phyloP scores from a whole-genome alignment of 2,797 vertebrate species.

The Lacerta viridis region DNA sequence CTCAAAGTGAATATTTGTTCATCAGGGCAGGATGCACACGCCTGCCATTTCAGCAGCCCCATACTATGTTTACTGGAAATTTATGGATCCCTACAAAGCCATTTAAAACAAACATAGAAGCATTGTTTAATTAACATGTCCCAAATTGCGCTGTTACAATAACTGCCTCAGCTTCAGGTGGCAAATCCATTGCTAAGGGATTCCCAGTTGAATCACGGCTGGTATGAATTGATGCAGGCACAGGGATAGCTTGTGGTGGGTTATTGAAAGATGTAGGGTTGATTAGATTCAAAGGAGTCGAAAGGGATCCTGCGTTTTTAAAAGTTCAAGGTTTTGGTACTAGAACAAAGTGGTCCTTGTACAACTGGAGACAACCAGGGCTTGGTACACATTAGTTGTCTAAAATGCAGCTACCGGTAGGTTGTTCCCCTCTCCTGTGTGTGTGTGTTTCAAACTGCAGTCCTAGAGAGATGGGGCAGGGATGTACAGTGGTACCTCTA shows the following conservation, averaged over 20 bases:
- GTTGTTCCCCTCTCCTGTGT: too few relatives aligned
- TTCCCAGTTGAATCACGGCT: slow-evolving; percentile 68
- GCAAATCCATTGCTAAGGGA: slow-evolving; percentile 63
- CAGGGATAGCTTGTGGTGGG: slow-evolving; percentile 56
- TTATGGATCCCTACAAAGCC: slow-evolving; percentile 64
- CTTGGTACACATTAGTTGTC: too few relatives aligned
- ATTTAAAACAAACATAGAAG: slow-evolving; percentile 29
- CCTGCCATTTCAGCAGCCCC: not conserved
- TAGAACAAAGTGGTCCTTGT: not conserved
- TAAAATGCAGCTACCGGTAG: too few relatives aligned
- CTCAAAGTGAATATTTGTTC: slow-evolving; percentile 3
- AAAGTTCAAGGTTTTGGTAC: not conserved
- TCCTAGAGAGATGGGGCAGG: too few relatives aligned
- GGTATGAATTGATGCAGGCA: slow-evolving; percentile 69
- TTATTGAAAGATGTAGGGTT: not conserved
- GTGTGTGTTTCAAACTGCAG: too few relatives aligned
- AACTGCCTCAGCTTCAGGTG: slow-evolving; percentile 64
- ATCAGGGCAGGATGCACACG: not conserved
- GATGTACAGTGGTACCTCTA: too few relatives aligned
- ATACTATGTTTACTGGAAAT: slow-evolving; percentile 55
- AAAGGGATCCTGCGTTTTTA: not conserved
- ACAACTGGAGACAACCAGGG: too few relatives aligned
- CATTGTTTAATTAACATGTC: slow-evolving; percentile 71
- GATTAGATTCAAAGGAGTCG: not conserved
- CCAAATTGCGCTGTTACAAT: slow-evolving; percentile 69